Percentiles rank a stretch among this genome's conserved stretches.
These are phyloP conservation scores for Epinephelus lanceolatus DNA, from an alignment of 2,113 vertebrate genomes.

Conservation along the genomic window DNA sequence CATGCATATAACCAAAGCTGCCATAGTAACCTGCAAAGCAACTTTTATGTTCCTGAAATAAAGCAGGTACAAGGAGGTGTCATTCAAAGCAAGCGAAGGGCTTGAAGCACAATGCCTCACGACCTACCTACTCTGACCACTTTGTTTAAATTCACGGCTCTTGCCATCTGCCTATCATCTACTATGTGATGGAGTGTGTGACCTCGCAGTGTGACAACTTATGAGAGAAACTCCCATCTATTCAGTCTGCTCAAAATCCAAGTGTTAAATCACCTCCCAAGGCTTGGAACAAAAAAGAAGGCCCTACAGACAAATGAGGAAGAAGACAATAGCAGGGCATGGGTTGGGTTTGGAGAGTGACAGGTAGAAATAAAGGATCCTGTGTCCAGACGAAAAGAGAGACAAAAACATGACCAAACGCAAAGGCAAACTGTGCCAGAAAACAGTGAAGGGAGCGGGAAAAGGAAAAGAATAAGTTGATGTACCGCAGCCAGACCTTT, in stretches of 20 bases:
- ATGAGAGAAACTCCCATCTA: conserved; percentile 43
- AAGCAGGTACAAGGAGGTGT: not conserved
- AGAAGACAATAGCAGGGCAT: conserved; percentile 3
- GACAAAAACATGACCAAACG: conserved; percentile 35
- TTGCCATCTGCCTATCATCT: conserved; percentile 48
- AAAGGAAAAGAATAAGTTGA: conserved; percentile 49
- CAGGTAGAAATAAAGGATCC: conserved; percentile 26
- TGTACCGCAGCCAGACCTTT: conserved; percentile 59
- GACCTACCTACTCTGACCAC: not conserved
- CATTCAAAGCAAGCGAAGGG: not conserved
- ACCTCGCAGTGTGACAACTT: conserved; percentile 40
- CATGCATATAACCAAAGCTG: not conserved
- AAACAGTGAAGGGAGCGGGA: conserved; percentile 20
- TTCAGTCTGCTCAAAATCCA: conserved; percentile 26
- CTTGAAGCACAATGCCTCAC: not conserved
- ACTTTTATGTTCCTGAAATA: not conserved
- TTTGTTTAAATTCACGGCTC: conserved; percentile 15
- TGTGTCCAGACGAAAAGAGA: conserved; percentile 24
- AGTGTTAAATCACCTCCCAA: conserved; percentile 15
- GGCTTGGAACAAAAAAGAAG: conserved; percentile 19
- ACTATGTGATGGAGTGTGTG: conserved; percentile 23
- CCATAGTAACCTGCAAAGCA: not conserved
- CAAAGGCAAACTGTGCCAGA: conserved; percentile 51
- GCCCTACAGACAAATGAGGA: not conserved
- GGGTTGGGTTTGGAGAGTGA: conserved; percentile 12